Conservation (phyloP, 2,797 vertebrate species). For the Peromyscus melanophrys region DNA sequence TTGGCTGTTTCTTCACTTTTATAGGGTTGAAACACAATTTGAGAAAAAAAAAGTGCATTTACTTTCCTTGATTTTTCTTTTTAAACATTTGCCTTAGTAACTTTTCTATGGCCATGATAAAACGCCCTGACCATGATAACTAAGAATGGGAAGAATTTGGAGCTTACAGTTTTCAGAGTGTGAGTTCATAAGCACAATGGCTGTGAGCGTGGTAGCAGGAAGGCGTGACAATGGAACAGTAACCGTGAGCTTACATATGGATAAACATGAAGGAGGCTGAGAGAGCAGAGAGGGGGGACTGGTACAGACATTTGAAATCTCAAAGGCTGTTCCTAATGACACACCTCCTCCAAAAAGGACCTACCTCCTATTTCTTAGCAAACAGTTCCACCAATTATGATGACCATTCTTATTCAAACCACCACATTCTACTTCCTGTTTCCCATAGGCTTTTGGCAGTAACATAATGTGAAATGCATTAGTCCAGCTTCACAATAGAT, state of each 20-base stretch:
- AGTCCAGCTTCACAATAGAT: neutral
- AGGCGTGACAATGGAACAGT: neutral
- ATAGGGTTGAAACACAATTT: neutral
- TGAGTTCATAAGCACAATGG: neutral
- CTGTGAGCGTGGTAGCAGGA: neutral
- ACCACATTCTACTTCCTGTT: too few species aligned
- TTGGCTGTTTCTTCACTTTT: neutral
- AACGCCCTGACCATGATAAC: neutral
- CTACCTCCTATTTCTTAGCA: neutral
- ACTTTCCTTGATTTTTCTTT: neutral
- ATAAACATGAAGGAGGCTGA: neutral
- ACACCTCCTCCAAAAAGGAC: neutral
- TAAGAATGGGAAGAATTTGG: neutral
- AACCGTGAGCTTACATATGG: neutral
- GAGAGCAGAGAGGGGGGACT: too few species aligned
- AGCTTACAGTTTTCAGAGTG: neutral
- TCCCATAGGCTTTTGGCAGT: neutral
- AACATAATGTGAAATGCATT: neutral
- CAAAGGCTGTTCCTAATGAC: neutral
- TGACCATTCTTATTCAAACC: neutral
- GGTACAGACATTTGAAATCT: neutral
- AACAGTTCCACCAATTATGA: neutral
- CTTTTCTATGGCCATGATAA: neutral
- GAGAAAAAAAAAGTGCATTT: neutral
- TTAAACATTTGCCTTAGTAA: neutral